A percentile compares a stretch with the other conserved stretches of the same genome.
Evolutionary conservation across 2,113 vertebrate genomes (phyloP).

Genomic region (Anthoscopus minutus): DNA sequence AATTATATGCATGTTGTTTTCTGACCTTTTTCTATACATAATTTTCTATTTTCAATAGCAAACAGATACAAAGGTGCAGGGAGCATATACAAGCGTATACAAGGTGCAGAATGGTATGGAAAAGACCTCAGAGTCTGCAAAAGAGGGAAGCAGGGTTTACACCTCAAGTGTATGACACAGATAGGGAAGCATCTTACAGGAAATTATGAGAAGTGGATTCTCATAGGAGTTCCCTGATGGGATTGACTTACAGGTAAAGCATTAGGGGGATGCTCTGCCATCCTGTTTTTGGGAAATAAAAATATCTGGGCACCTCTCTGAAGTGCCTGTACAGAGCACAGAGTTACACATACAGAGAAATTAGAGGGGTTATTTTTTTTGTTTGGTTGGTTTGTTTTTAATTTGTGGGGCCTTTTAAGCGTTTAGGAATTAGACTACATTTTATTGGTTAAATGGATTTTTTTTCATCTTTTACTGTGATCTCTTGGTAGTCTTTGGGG

Average conservation of each 20-base stretch:
- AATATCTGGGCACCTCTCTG: background rate
- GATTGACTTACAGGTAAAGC: background rate
- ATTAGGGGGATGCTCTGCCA: background rate
- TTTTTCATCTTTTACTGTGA: background rate
- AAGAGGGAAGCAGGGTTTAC: background rate
- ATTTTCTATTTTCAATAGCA: background rate
- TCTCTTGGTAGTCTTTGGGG: background rate
- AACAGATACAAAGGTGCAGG: background rate
- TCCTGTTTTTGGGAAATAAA: background rate
- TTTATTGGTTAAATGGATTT: rapidly evolving
- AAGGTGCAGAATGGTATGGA: background rate
- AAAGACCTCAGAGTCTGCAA: background rate
- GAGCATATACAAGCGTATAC: background rate
- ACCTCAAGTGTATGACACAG: background rate
- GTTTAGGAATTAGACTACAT: background rate
- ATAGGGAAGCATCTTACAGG: background rate
- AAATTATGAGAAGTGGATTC: background rate
- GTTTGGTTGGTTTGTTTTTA: background rate
- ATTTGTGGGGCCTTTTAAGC: rapidly evolving
- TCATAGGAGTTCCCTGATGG: background rate
- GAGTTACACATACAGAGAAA: rapidly evolving
- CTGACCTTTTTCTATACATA: background rate
- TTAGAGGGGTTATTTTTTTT: background rate
- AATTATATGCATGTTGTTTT: background rate
- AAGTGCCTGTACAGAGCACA: background rate